A percentile compares a stretch with the other conserved stretches of the same genome.
phyloP scores from a whole-genome alignment of 2,113 vertebrate genomes.

The Mesocricetus auratus region DNA sequence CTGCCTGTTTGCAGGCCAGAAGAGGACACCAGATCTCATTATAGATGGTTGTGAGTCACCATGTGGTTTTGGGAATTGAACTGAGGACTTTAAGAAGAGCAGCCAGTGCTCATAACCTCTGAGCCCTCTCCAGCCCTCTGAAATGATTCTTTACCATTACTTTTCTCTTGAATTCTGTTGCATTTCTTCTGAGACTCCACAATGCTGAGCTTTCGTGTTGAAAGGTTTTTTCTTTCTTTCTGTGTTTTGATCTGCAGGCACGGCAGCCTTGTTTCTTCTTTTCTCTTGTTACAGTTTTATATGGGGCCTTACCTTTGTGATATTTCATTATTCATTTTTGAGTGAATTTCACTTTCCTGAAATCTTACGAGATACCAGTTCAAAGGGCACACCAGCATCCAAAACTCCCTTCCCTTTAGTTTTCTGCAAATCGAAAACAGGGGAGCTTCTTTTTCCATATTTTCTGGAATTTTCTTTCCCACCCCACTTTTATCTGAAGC shows the following conservation, averaged over 20 bases:
- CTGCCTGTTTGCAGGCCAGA: no score
- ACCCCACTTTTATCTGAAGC: not conserved
- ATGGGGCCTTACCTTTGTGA: not conserved
- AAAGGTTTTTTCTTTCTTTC: not conserved
- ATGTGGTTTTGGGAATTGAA: no score
- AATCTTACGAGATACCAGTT: not conserved
- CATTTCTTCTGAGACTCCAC: not conserved
- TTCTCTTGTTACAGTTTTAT: not conserved
- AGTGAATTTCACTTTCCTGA: not conserved
- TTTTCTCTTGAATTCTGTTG: not conserved
- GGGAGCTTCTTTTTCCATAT: not conserved
- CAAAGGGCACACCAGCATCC: not conserved
- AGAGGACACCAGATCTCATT: no score
- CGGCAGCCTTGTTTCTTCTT: fast-evolving
- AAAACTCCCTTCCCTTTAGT: not conserved
- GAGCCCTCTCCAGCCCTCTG: not conserved
- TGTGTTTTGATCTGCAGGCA: not conserved
- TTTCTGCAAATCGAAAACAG: not conserved
- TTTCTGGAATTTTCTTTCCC: not conserved
- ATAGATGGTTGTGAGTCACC: no score
- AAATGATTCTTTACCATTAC: not conserved
- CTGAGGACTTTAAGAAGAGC: no score
- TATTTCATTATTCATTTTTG: not conserved
- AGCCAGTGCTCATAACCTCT: no score
- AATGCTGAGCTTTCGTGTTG: not conserved